Percentiles rank a stretch among this genome's conserved stretches.
Conservation (phyloP, 2,113 vertebrate species). For the Alouatta palliata region DNA sequence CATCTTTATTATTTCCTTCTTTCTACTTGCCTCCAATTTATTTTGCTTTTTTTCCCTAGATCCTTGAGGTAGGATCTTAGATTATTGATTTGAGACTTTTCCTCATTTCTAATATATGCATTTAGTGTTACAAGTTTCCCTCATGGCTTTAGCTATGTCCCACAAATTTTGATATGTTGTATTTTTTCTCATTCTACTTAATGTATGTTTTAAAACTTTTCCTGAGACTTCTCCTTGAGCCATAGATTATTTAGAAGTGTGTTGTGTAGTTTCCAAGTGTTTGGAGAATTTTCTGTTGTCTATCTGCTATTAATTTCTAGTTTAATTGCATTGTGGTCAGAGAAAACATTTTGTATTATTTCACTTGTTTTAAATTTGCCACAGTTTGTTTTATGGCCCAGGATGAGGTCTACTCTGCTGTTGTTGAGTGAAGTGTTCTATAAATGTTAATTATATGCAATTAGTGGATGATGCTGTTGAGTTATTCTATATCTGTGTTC, state of each 20-base stretch:
- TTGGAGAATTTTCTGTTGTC: background rate
- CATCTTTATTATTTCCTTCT: background rate
- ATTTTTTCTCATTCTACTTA: slow-evolving; percentile 11
- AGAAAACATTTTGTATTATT: background rate
- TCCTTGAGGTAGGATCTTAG: background rate
- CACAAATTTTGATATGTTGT: background rate
- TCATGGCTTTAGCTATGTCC: background rate
- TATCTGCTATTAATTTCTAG: background rate
- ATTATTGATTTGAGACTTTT: background rate
- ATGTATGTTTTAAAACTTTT: background rate
- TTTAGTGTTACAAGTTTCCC: background rate
- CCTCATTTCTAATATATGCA: background rate
- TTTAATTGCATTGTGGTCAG: background rate
- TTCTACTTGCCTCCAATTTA: background rate
- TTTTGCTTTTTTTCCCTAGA: background rate
- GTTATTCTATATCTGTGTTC: background rate
- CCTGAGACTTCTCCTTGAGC: background rate
- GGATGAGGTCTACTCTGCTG: background rate
- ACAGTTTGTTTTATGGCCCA: background rate
- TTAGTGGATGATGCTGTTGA: background rate
- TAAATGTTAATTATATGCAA: background rate
- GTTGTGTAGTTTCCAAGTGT: background rate
- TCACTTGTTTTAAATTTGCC: background rate
- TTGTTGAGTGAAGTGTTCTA: background rate
- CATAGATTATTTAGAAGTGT: background rate